phyloP scores from a whole-genome alignment of 2,888 invertebrate genomes.

The Villa cingulata region DNA sequence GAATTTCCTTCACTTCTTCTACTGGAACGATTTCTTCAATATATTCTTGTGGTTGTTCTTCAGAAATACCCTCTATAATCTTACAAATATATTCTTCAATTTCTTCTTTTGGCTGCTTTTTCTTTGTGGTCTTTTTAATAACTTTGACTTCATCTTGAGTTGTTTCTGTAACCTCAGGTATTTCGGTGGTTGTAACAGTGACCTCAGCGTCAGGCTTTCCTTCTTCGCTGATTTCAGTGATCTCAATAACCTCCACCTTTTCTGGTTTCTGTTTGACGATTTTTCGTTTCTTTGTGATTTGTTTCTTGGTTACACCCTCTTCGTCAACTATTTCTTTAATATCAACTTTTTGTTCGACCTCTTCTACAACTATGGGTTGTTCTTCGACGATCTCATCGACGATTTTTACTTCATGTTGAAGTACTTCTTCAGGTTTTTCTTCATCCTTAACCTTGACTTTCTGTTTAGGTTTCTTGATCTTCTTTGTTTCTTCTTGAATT shows the following conservation, averaged over 20 bases:
- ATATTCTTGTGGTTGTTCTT: too few relatives aligned
- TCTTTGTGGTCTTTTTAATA: neutral
- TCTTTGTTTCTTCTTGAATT: too few relatives aligned
- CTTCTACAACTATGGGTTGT: slow-evolving; percentile 11
- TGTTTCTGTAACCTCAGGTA: slow-evolving; percentile 14
- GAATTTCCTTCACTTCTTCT: too few relatives aligned
- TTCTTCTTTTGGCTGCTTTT: neutral
- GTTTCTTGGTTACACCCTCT: slow-evolving; percentile 23
- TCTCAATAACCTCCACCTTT: slow-evolving; percentile 35
- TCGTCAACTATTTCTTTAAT: slow-evolving; percentile 21
- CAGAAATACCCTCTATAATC: neutral
- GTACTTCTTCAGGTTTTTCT: neutral
- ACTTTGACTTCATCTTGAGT: neutral
- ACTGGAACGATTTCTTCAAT: too few relatives aligned
- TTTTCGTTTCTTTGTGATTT: slow-evolving; percentile 28
- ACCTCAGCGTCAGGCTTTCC: slow-evolving; percentile 36
- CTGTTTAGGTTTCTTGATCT: too few relatives aligned
- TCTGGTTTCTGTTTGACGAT: slow-evolving; percentile 33
- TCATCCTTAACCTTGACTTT: neutral
- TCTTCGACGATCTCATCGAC: too few relatives aligned
- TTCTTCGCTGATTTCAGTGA: slow-evolving; percentile 30
- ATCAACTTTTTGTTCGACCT: slow-evolving; percentile 15
- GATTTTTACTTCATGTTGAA: too few relatives aligned
- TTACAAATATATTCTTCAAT: slow-evolving; percentile 2
- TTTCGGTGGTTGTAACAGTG: slow-evolving; percentile 32